Base-by-base conservation (phyloP, 1,140 invertebrate species). In the Popillia japonica region DNA sequence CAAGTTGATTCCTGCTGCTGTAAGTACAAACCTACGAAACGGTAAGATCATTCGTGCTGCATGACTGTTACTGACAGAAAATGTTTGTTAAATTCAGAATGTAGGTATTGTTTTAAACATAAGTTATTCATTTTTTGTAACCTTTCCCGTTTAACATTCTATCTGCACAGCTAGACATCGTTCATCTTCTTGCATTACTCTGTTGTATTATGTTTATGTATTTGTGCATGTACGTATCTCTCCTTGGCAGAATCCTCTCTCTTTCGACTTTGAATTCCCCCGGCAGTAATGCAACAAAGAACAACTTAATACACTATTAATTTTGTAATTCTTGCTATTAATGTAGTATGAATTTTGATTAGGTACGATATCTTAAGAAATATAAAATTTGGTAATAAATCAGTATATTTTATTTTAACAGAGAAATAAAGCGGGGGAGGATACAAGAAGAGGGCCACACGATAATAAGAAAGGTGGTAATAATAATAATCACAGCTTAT, bases 161-260 rank as follows among this genome's bases (percentile, higher is more conserved):
- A 55, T 55, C 48, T 55, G 17, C 6, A 55, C 48, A 34, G 27
- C 48, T 55, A 55, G 48, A 17, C 48, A 55, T 55, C 48, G 17
- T 55, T 55, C 48, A 55, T 55, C 48, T 55, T 55, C 48, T 55
- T 55, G 48, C 48, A 55, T 55, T 55, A 55, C 14, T n/a, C 48
- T 55, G 48, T 55, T 17, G n/a, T 55, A n/a, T 55, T 17, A 48
- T 48, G 44, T 48, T 10, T 48, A 10, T 48, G 44, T 55, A 14
- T 55, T 6, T 17, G 48, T 17, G 48, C 14, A 17, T 55, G 48
- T 55, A 55, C 48, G 44, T 48, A 48, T 48, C 44, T 48, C 44
- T 48, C 44, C 48, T 55, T 55, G 48, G 48, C 17, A 14, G 48
- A 55, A 17, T 55, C 48, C 48, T 14, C 48, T 55, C 48, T 55